Conservation (phyloP, 2,797 vertebrate species). For the Euthynnus affinis region DNA sequence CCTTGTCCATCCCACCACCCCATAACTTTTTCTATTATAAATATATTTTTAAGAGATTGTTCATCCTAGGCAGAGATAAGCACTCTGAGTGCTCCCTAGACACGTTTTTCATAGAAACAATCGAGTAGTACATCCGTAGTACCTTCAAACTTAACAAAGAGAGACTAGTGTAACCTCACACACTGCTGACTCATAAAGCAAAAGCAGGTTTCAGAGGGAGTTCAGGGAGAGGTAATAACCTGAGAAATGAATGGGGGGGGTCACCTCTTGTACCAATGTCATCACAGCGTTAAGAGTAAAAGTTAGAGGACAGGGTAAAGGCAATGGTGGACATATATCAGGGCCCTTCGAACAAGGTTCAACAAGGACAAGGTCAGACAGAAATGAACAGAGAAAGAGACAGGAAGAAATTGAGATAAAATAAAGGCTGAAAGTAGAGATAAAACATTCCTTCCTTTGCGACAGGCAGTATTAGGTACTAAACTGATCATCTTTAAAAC, state of each 20-base stretch:
- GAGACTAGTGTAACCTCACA: slow-evolving; percentile 1
- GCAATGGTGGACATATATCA: slow-evolving; percentile 37
- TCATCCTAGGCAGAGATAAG: neutral
- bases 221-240: slow-evolving; percentile 46
- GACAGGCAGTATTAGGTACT: neutral
- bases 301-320: slow-evolving; percentile 32
- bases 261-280: slow-evolving; percentile 34
- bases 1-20: too few species aligned
- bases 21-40: neutral
- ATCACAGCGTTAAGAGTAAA: slow-evolving; percentile 16
- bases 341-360: slow-evolving; percentile 12
- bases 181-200: slow-evolving; percentile 35
- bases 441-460: neutral
- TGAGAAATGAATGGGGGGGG: slow-evolving; percentile 38
- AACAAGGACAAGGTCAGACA: slow-evolving; percentile 26
- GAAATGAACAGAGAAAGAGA: slow-evolving; percentile 12
- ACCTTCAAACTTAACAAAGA: slow-evolving; percentile 3
- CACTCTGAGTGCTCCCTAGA: neutral
- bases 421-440: neutral
- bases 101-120: neutral
- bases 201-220: slow-evolving; percentile 35
- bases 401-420: neutral
- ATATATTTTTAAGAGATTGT: neutral
- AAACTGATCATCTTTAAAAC: neutral
- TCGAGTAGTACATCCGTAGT: neutral